Percentiles rank a stretch among this genome's conserved stretches.
Conservation (phyloP, 2,888 invertebrate species). For the Athalia cordata region DNA sequence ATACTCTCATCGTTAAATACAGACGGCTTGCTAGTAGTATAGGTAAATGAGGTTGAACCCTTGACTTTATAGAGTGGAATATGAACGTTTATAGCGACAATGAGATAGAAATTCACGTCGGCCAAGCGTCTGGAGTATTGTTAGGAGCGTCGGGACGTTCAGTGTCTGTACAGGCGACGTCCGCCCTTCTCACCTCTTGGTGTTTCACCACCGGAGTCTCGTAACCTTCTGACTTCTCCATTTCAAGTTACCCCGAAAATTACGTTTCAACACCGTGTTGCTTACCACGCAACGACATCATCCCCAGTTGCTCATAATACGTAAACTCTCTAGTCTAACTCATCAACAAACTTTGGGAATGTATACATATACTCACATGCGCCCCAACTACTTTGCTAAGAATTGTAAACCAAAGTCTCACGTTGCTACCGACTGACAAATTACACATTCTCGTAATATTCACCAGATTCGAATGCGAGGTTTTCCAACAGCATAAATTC, state of each 20-base stretch:
- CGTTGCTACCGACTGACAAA: too few relatives aligned
- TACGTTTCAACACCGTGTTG: conserved; percentile 34
- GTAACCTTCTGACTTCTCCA: conserved; percentile 30
- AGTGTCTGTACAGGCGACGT: conserved; percentile 15
- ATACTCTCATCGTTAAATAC: conserved; percentile 23
- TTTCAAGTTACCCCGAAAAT: conserved; percentile 40
- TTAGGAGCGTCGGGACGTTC: conserved; percentile 25
- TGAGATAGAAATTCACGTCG: conserved; percentile 40
- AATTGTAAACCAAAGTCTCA: too few relatives aligned
- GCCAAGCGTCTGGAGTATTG: conserved; percentile 41
- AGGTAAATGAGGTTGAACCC: neutral
- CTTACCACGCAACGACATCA: neutral
- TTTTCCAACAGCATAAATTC: too few relatives aligned
- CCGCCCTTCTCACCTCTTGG: neutral
- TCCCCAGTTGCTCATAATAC: conserved; percentile 24
- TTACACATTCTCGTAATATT: too few relatives aligned
- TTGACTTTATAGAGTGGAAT: conserved; percentile 6
- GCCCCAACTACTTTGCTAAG: too few relatives aligned
- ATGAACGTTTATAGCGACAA: conserved; percentile 16
- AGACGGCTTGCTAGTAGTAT: neutral
- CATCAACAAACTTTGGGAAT: conserved; percentile 25
- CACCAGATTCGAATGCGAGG: too few relatives aligned
- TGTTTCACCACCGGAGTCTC: conserved; percentile 33
- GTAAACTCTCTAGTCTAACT: conserved; percentile 32
- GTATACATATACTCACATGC: conserved; percentile 5